Base-by-base conservation (phyloP, 2,888 invertebrate genomes). In the Callimorpha dominula region DNA sequence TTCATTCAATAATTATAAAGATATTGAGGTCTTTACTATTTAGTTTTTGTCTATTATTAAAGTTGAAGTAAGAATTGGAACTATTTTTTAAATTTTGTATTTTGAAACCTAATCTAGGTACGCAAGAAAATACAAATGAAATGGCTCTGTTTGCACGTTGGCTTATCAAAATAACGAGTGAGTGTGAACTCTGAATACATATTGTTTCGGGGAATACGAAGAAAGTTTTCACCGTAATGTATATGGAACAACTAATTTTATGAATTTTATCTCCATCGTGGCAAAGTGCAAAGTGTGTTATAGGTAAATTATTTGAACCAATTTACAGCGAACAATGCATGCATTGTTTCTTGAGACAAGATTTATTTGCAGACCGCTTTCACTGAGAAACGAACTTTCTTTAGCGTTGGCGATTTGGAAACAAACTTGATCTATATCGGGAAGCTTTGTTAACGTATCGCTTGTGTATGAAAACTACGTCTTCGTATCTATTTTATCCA, bases 251-350 rank as follows among this genome's bases (percentile, higher is more conserved):
- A 80, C 73, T 68, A 76, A 81, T 81, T 81, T 76, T 73, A 81
- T 80, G 74, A 76, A 81, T 82, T 85, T 80, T 83, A 82, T 83
- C 79, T 78, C 72, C 71, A 77, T 78, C 81, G 82, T 87, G 82
- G 81, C 82, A 86, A 87, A 88, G 87, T 88, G 90, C 87, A 87
- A 85, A 87, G 81, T 73, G 75, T 82, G 76, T 76, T 83, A 83
- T 82, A 84, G 83, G 85, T 84, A 85, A 93, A 90, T 92, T 91
- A 90, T 91, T 89, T 88, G 87, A 88, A 88, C 86, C 90, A 93
- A 91, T 94, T 93, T 92, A 89, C 88, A 90, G 78, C 82, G 88
- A 94, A 95, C 95, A 95, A 95, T 94, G 91, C 93, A 86, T 89
- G 90, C 93, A 94, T 95, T 95, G 95, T 95, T 94, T 93, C 86